Base-by-base conservation (phyloP, 2,888 invertebrate genomes). In the Epinotia ramella region DNA sequence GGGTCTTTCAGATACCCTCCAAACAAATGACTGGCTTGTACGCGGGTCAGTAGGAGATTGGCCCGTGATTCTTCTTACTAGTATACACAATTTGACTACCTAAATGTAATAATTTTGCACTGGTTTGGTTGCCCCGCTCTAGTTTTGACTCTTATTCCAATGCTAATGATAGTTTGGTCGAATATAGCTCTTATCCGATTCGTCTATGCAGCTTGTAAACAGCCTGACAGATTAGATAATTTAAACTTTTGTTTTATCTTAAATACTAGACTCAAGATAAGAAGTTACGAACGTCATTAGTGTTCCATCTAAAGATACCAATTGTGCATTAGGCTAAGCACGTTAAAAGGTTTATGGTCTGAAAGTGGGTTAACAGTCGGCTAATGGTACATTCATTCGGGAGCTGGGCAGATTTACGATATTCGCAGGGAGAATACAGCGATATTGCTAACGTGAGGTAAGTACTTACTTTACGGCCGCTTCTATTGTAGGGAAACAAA, bases 311-410 rank as follows among this genome's bases (percentile, higher is more conserved):
- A 60, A 63, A 68, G 28, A 20, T 44, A 40, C 12, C 28, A 40
- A 56, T 68, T 53, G 44, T 57, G 24, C 68, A 73, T 73, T 73
- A 68, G 63, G 6, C 11, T 24, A 53, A 56, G 62, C 18, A 68
- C 46, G 68, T 44, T 33, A 73, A 73, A 73, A 59, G 73, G 60
- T 63, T 69, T 73, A 73, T 28, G 68, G 12, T 33, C 49, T n/a
- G n/a, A 53, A 73, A 67, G 49, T 73, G 60, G 73, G 67, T 67
- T 73, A 73, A 73, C 40, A 67, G 66, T 60, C 18, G 20, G 59
- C 62, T 67, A 67, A 73, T 67, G 49, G 73, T 13, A 44, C 16
- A 24, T 66, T 66, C 16, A 24, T 66, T 66, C 59, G 28, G 28
- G 56, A 53, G 60, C 33, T 28, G 56, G 46, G 66, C 53, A n/a